Percentiles rank a stretch among this genome's conserved stretches.
Conservation (phyloP, 2,797 vertebrate species). For the Chiroxiphia lanceolata region DNA sequence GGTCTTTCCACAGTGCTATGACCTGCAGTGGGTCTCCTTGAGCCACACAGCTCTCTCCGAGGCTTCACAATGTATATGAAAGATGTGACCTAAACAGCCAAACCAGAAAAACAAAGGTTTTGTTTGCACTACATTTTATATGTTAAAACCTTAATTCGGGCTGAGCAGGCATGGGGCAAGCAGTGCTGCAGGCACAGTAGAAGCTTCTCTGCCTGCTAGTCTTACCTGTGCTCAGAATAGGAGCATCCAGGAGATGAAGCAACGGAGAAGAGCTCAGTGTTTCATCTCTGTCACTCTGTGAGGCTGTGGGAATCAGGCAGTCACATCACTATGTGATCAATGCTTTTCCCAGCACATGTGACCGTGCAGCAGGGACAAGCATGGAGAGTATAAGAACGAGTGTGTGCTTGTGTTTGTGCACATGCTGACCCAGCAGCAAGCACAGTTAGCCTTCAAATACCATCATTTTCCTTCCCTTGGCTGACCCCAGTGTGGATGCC, state of each 20-base stretch:
- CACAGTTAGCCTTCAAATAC: not conserved
- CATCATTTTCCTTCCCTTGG: not conserved
- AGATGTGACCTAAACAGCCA: not conserved
- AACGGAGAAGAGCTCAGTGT: not conserved
- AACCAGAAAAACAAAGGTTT: not conserved
- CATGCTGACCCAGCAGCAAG: accelerated
- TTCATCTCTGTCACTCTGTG: not conserved
- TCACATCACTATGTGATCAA: not conserved
- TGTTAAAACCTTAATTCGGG: not conserved
- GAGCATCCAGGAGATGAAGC: not conserved
- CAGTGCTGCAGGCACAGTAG: not conserved
- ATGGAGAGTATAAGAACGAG: accelerated
- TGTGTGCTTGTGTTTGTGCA: not conserved
- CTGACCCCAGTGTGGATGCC: not conserved
- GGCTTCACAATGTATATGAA: not conserved
- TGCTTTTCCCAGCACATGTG: not conserved
- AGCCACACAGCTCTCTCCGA: not conserved
- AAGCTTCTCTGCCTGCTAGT: not conserved
- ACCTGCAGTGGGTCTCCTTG: not conserved
- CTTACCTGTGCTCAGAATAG: not conserved
- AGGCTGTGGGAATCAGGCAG: not conserved
- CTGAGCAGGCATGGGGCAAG: not conserved
- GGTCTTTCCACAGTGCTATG: not conserved
- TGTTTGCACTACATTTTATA: accelerated
- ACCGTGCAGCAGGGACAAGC: not conserved